phyloP scores from a whole-genome alignment of 2,113 vertebrate species.

The Pangasianodon hypophthalmus region DNA sequence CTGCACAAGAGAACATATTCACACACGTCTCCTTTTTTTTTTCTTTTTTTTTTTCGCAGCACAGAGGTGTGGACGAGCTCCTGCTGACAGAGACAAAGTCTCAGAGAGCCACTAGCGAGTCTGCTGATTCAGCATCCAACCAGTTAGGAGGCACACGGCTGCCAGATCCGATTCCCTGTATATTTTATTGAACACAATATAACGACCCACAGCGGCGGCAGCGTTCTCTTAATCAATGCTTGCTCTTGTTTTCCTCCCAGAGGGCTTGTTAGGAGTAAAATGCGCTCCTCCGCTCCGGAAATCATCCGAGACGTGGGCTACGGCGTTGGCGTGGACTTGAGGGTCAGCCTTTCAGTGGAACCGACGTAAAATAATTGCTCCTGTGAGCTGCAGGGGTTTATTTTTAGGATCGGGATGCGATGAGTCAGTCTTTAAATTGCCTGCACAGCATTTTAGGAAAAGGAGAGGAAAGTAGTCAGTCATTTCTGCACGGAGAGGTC shows the following conservation, averaged over 20 bases:
- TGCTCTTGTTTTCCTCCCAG: slow-evolving; percentile 31
- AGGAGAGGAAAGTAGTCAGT: not conserved
- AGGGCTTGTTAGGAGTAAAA: slow-evolving; percentile 61
- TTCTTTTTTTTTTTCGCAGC: not conserved
- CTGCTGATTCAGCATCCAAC: slow-evolving; percentile 51
- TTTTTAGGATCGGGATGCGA: slow-evolving; percentile 15
- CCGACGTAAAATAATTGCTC: slow-evolving; percentile 45
- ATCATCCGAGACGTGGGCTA: slow-evolving; percentile 13
- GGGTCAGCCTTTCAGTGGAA: slow-evolving; percentile 13
- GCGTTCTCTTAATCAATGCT: slow-evolving; percentile 56
- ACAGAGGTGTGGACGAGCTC: slow-evolving; percentile 23
- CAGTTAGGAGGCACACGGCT: slow-evolving; percentile 5
- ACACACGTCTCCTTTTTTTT: not conserved
- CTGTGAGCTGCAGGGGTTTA: slow-evolving; percentile 20
- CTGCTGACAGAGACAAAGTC: slow-evolving; percentile 43
- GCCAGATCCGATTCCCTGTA: slow-evolving; percentile 40
- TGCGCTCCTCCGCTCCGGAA: slow-evolving; percentile 30
- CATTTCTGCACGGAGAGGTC: not conserved
- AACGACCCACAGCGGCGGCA: slow-evolving; percentile 46
- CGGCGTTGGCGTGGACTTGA: slow-evolving; percentile 15
- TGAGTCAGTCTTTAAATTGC: not conserved
- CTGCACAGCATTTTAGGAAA: slow-evolving; percentile 1
- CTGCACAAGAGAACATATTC: not conserved
- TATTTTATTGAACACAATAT: slow-evolving; percentile 59
- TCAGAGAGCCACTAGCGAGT: slow-evolving; percentile 5